These are phyloP conservation scores for Hemithea aestivaria DNA, from an alignment of 2,888 invertebrate genomes.

Conservation along the genomic window DNA sequence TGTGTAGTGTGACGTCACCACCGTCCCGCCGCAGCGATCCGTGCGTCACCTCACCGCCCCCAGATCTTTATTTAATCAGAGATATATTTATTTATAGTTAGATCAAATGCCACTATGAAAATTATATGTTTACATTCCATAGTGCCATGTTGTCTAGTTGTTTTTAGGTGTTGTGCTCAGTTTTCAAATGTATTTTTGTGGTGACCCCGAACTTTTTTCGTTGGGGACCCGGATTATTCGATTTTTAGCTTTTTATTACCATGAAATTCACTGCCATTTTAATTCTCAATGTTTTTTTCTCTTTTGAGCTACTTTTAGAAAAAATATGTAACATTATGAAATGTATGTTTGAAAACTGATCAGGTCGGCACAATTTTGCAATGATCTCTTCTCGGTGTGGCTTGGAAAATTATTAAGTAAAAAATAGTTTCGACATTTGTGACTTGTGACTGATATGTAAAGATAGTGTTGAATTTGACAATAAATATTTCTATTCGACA, in stretches of 20 bases:
- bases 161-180: conserved; percentile 15
- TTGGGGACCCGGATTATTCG: not conserved
- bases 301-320: conserved; percentile 4
- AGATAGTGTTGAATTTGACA: too few relatives aligned
- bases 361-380: too few relatives aligned
- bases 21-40: too few relatives aligned
- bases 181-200: conserved; percentile 13
- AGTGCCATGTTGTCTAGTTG: conserved; percentile 56
- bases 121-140: conserved; percentile 72
- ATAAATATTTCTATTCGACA: too few relatives aligned
- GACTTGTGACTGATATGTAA: too few relatives aligned
- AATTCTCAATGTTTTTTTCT: too few relatives aligned
- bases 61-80: conserved; percentile 25
- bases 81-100: conserved; percentile 27
- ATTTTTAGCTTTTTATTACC: not conserved
- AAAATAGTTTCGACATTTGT: too few relatives aligned
- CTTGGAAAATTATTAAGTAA: too few relatives aligned
- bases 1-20: too few relatives aligned
- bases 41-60: too few relatives aligned
- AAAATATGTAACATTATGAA: not conserved
- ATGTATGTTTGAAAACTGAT: too few relatives aligned
- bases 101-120: conserved; percentile 58
- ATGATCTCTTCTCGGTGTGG: too few relatives aligned
- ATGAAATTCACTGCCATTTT: not conserved
- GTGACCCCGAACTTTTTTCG: not conserved